Evolutionary conservation across 1,140 invertebrate genomes (phyloP), one percentile per base, ranked within the genome.

Genomic region (Homarus americanus): DNA sequence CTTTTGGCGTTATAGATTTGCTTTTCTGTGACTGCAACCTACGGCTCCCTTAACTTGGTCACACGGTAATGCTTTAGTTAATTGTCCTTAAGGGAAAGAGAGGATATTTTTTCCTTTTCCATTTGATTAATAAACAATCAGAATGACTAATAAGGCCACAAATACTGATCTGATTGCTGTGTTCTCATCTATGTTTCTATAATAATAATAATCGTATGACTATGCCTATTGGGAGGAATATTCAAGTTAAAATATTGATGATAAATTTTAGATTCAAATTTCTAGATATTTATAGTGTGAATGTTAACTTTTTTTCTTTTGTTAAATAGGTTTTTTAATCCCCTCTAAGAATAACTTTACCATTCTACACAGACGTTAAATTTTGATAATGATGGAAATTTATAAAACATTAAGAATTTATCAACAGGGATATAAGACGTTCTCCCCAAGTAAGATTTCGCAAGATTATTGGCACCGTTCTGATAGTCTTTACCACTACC

Each of bases 81-180:
- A 24, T 20, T 20, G 15, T 58, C 53, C 5, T 20, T 20, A 4
- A 58, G 1, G n/a, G n/a, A 20, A 58, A 58, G 53, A 20, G 17
- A 58, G 5, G 53, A 58, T 20, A 20, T 15, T 4, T 20, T 15
- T 4, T 20, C 15, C 0, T 24, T 58, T 24, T 20, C 20, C 24
- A 58, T 58, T 58, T 58, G 63, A 69, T 32, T 69, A 2, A 9
- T 32, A 69, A 69, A 32, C 63, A 66, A 66, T 32, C n/a, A 69
- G 63, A 69, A 69, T 32, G 4, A 69, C 63, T 69, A 69, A 69
- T 69, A 69, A 69, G 63, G 63, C 63, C 63, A 69, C 63, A 17
- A 69, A 28, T 69, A 69, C n/a, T 69, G n/a, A 69, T 69, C 63
- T 69, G 63, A 32, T 69, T 69, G n/a, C 20, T 63, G 9, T 32